Evolutionary conservation across 1,140 invertebrate genomes (phyloP), one percentile per base, ranked within the genome.

Genomic region (Ceratitis capitata): DNA sequence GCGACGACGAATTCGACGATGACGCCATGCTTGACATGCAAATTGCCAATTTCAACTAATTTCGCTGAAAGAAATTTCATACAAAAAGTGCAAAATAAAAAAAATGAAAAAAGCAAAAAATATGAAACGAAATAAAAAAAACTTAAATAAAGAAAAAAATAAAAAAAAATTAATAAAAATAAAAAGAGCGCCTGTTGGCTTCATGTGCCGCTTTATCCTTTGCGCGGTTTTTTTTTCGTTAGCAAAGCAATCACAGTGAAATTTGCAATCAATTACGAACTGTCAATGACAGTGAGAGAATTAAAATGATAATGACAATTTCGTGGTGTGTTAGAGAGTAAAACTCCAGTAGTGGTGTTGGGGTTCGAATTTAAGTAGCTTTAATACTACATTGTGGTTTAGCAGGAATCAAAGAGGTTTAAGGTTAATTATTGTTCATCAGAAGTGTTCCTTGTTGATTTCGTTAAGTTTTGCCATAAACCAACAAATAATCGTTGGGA

Each of bases 11-110:
- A n/a, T n/a, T n/a, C n/a, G n/a, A n/a, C n/a, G n/a, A n/a, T n/a
- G n/a, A n/a, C n/a, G n/a, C n/a, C 64, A 69, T 69, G 35, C 32
- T 69, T 69, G 64, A 69, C 64, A 69, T 69, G 64, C 64, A 69
- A 69, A 69, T 69, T 69, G 64, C 64, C 64, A 69, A 69, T 69
- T 69, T 69, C 64, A 69, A 69, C 64, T 69, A 69, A 69, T 69
- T 39, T 69, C 64, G 26, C 64, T 42, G 39, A 69, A 69, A 69
- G 64, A 69, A 69, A 69, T 69, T 69, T 69, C 19, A 26, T 3
- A 39, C 29, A 69, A 69, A 69, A 69, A 69, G 26, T 19, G 5
- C 9, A 42, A 69, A 69, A 69, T 10, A 56, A 69, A 69, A n/a
- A 32, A 69, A 69, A 9, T 26, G 64, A 19, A 32, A 23, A n/a